Evolutionary conservation across 1,140 invertebrate species (phyloP).

Genomic region (Thrips palmi): DNA sequence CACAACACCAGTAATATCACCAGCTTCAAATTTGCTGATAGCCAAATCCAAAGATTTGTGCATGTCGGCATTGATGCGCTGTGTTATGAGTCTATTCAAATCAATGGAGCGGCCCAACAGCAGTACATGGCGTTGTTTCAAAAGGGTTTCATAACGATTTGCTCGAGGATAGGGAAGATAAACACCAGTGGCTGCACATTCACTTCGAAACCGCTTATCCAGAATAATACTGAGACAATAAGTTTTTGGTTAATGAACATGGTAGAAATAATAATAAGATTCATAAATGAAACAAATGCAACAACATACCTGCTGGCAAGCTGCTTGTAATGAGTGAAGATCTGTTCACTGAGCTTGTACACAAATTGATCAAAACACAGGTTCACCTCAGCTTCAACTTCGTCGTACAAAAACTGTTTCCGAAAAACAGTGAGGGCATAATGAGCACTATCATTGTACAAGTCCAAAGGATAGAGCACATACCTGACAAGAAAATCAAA

Average conservation of each 20-base stretch:
- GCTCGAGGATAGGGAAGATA: constrained; percentile 61
- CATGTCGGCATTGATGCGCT: constrained; percentile 86
- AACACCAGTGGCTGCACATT: constrained; percentile 67
- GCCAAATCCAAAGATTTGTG: constrained; percentile 86
- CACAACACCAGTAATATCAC: constrained; percentile 86
- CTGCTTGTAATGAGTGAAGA: constrained; percentile 96
- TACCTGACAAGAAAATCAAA: constrained; percentile 42
- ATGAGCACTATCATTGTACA: constrained; percentile 95
- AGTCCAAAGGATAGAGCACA: constrained; percentile 87
- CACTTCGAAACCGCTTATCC: constrained; percentile 86
- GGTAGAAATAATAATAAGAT: neutral
- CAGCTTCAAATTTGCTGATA: constrained; percentile 87
- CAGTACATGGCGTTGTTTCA: constrained; percentile 90
- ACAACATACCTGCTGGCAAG: constrained; percentile 56
- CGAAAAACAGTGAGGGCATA: constrained; percentile 90
- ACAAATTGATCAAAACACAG: constrained; percentile 98
- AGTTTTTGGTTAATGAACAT: constrained; percentile 12
- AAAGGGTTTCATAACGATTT: constrained; percentile 82
- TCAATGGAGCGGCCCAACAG: constrained; percentile 89
- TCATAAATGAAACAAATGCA: constrained; percentile 2
- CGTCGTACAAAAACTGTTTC: constrained; percentile 96
- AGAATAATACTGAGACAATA: constrained; percentile 66
- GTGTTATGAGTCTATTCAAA: constrained; percentile 84
- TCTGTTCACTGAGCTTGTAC: constrained; percentile 92
- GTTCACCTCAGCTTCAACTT: constrained; percentile 97